phyloP scores from a whole-genome alignment of 2,113 vertebrate species.

The Zingel zingel region DNA sequence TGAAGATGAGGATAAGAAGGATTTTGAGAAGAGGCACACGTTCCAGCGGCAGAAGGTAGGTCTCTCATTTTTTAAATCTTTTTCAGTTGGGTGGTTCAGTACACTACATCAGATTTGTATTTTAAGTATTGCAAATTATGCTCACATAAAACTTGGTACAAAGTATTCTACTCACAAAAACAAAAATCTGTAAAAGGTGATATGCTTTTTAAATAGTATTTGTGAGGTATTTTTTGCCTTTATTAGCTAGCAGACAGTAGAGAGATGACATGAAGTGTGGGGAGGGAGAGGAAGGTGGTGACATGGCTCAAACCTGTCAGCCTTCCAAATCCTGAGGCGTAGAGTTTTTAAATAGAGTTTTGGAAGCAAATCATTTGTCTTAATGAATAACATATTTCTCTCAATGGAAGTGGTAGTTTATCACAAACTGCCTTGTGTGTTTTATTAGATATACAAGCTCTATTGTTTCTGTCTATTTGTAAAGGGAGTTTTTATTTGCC shows the following conservation, averaged over 20 bases:
- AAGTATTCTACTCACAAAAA: background rate
- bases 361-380: background rate
- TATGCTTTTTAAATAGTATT: background rate
- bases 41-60: constrained; percentile 86
- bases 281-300: background rate
- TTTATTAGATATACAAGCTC: background rate
- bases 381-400: background rate
- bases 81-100: background rate
- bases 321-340: background rate
- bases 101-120: background rate
- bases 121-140: background rate
- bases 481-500: constrained; percentile 64
- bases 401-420: background rate
- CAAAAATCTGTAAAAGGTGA: background rate
- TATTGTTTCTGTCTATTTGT: constrained; percentile 51
- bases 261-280: background rate
- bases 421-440: background rate
- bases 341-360: background rate
- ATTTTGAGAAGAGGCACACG: constrained; percentile 83
- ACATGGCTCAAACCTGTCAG: background rate
- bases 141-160: background rate
- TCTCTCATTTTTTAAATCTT: background rate
- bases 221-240: background rate
- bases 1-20: constrained; percentile 91
- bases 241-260: background rate